A percentile compares a stretch with the other conserved stretches of the same genome.
These are phyloP conservation scores for Clarias platycephalus DNA, from an alignment of 2,797 vertebrate genomes.

Conservation along the genomic window DNA sequence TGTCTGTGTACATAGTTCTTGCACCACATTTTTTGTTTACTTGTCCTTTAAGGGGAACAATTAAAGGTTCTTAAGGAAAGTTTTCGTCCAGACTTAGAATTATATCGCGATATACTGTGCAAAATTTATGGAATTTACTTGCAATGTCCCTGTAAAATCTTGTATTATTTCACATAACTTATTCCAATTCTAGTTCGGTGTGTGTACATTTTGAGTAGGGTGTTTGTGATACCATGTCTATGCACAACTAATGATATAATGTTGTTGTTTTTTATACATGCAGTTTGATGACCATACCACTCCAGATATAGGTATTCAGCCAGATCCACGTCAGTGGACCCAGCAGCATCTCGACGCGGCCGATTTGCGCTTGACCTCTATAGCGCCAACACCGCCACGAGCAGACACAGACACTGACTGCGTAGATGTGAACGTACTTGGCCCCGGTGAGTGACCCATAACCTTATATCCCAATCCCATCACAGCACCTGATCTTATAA, in stretches of 20 bases:
- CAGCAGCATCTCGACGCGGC: conserved; percentile 97
- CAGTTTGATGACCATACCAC: conserved; percentile 88
- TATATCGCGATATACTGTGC: too few species aligned
- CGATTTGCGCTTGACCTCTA: conserved; percentile 89
- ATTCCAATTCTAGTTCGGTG: neutral
- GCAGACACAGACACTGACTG: conserved; percentile 93
- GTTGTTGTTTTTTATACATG: conserved; percentile 25
- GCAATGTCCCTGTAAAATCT: neutral
- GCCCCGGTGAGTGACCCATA: conserved; percentile 80
- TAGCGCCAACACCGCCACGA: conserved; percentile 94
- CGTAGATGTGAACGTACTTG: conserved; percentile 95
- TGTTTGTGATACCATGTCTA: conserved; percentile 30
- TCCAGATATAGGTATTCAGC: conserved; percentile 75
- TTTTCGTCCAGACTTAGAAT: neutral
- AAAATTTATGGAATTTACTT: too few species aligned
- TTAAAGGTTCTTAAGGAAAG: neutral
- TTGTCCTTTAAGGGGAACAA: neutral
- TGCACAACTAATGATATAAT: neutral
- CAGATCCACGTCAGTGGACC: conserved; percentile 94
- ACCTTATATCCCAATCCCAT: neutral
- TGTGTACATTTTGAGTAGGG: neutral
- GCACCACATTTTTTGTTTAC: neutral
- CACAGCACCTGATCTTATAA: neutral
- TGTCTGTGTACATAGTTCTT: neutral
- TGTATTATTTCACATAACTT: too few species aligned